A percentile compares a stretch with the other conserved stretches of the same genome.
These are phyloP conservation scores for Parascotia fuliginaria DNA, from an alignment of 2,888 invertebrate genomes.

Conservation along the genomic window DNA sequence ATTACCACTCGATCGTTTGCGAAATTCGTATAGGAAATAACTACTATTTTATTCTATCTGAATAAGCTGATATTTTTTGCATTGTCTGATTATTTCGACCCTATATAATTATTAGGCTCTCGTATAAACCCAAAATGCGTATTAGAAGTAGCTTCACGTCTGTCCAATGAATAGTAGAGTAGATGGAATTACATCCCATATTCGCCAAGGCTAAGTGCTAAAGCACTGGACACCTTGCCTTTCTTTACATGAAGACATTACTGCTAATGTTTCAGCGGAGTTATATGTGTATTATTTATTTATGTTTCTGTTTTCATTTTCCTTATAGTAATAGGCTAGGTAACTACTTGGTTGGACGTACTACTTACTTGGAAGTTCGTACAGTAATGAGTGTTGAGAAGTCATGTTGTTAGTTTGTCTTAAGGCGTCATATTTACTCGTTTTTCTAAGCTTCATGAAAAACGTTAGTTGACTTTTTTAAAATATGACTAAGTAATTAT, in stretches of 20 bases:
- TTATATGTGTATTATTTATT: conserved; percentile 2
- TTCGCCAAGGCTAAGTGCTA: background rate
- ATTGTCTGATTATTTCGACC: background rate
- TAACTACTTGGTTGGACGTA: background rate
- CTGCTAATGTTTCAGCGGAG: background rate
- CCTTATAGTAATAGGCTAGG: background rate
- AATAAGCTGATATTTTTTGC: too few species aligned
- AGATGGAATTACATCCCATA: background rate
- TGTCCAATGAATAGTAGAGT: background rate
- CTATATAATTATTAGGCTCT: background rate
- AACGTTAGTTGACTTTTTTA: too few species aligned
- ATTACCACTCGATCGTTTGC: too few species aligned
- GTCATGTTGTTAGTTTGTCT: conserved; percentile 5
- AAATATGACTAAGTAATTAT: too few species aligned
- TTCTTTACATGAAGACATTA: background rate
- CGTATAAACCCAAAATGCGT: background rate
- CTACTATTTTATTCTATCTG: too few species aligned
- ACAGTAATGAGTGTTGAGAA: conserved; percentile 1
- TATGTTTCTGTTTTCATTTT: conserved; percentile 5
- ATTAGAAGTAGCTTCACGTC: background rate
- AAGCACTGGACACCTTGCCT: background rate
- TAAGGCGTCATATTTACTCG: conserved; percentile 4
- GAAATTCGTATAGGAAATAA: too few species aligned
- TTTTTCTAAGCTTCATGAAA: conserved; percentile 4
- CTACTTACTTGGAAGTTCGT: too few species aligned